Base-by-base conservation (phyloP, 2,113 vertebrate species). In the Reinhardtius hippoglossoides region DNA sequence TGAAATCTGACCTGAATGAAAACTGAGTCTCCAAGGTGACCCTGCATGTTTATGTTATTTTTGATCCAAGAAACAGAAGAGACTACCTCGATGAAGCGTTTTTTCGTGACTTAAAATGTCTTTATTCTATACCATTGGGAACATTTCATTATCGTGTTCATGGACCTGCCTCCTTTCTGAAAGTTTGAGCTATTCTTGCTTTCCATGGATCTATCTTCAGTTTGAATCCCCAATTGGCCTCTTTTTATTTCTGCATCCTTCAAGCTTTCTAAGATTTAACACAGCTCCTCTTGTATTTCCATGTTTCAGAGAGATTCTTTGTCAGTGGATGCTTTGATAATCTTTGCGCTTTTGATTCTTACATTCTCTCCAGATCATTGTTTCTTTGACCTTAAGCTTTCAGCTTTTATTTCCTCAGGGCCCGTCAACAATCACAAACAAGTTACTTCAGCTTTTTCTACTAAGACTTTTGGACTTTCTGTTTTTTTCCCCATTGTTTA, bases 181-280 rank as follows among this genome's bases (percentile, higher is more conserved):
- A 8, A 9, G 35, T 37, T 37, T 37, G 35, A 37, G 35, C 8
- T 37, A 37, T 9, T 9, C 8, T 37, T 9, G 35, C 35, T 37
- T 37, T 37, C 35, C 35, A 37, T 37, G 35, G 35, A 37, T 9
- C 63, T 68, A 3, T 7, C 6, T 31, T 31, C 27, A 80, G 8
- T 66, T 70, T 13, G 6, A 57, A 64, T 87, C 59, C 54, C 31
- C 20, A 61, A 31, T 64, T 42, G 62, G 52, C 44, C 13, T 80
- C 85, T 44, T 82, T 80, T 84, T 54, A 75, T 80, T 35, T 68
- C 42, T 31, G 27, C 61, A 16, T 54, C 70, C 24, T 80, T 4
- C 27, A 55, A 54, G 55, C 23, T 21, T 60, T 72, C 31, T 2
- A 48, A 4, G 48, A 67, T 77, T 71, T 37, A 66, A 37, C 56